Base-by-base conservation (phyloP, 2,797 vertebrate genomes). In the Bradypus variegatus region DNA sequence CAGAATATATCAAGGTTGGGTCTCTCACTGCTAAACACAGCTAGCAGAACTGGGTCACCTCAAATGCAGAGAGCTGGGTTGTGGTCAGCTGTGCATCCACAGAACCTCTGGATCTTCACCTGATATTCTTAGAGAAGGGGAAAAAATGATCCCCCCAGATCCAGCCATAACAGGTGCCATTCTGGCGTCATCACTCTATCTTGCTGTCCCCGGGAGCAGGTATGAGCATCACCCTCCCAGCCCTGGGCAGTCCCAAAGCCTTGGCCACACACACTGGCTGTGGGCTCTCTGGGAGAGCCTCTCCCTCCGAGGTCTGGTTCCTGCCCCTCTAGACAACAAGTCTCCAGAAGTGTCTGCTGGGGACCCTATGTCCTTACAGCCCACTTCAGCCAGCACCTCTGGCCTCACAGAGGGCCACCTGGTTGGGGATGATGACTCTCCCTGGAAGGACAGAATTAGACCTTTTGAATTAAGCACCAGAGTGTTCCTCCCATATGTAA, bases 111-210 rank as follows among this genome's bases (percentile, higher is more conserved):
- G 36, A 9, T 77, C 53, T 67, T 8, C 8, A 1, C 62, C 62
- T 31, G 16, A 36, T 8, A 6, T 36, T 38, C 65, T 41, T 25
- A 77, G 65, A 55, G 36, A 19, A 82, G 33, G 19, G 21, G 33
- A 75, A 14, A 7, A 50, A 29, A 12, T 6, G 2, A 19, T 81
- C 21, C 55, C 31, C 73, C 81, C 72, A 79, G 78, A 73, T 50
- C 53, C 1, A 0, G 1, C 29, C n/a, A 4, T 10, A 6, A 16
- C 50, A 18, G 31, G 38, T 8, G 50, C 29, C 19, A 0, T 5
- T 13, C 67, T 16, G 14, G 13, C 55, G 53, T 29, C n/a, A 6
- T 15, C 86, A 31, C 69, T 88, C 13, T 3, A 27, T 45, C 7
- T 14, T 14, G 25, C 33, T 69, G 65, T 25, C 41, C 6, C 1